These are phyloP conservation scores for Amphipoea lucens DNA, from an alignment of 2,888 invertebrate species.

Conservation along the genomic window DNA sequence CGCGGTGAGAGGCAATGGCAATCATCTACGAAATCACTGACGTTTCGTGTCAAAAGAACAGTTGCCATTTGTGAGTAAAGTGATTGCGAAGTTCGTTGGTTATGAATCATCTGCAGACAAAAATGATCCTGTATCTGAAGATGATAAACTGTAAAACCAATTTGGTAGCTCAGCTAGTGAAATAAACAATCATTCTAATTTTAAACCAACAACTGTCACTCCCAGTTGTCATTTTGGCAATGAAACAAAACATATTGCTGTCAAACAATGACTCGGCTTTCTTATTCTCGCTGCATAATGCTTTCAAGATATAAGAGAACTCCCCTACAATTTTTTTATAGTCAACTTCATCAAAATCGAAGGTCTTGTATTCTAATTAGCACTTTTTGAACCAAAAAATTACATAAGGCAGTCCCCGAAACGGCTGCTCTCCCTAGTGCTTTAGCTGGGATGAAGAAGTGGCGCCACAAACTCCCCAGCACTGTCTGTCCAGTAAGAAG, in stretches of 20 bases:
- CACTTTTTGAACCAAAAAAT: neutral
- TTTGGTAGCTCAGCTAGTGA: neutral
- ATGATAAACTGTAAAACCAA: neutral
- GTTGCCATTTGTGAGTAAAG: constrained; percentile 29
- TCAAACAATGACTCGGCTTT: neutral
- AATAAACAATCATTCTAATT: neutral
- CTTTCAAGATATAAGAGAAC: neutral
- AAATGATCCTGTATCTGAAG: neutral
- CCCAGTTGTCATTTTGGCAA: neutral
- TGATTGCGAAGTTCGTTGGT: constrained; percentile 1
- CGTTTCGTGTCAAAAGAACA: constrained; percentile 60
- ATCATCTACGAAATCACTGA: constrained; percentile 67
- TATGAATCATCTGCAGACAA: neutral
- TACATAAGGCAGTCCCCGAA: neutral
- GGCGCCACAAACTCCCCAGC: neutral
- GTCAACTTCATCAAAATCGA: neutral
- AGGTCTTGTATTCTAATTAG: neutral
- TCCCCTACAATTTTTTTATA: neutral
- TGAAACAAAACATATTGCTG: neutral
- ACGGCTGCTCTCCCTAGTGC: neutral
- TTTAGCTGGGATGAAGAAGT: neutral
- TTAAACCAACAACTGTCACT: constrained; percentile 5
- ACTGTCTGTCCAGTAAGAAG: neutral
- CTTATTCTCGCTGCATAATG: neutral
- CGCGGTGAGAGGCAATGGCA: constrained; percentile 63